phyloP scores from a whole-genome alignment of 2,797 vertebrate genomes.

The Pseudochirops corinnae region DNA sequence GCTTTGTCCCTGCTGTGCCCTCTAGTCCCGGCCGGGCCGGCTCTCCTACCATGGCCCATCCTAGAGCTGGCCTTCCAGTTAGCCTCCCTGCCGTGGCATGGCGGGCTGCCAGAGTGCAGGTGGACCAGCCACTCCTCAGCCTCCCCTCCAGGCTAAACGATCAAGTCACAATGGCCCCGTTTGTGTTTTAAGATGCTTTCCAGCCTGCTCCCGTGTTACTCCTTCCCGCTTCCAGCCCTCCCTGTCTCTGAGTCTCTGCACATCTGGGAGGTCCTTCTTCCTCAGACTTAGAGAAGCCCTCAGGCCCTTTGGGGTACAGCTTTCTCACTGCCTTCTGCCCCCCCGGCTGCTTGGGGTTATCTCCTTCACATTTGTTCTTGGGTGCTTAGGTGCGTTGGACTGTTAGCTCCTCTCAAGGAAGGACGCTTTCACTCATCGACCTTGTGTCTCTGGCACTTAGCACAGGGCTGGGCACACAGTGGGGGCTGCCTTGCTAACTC shows the following conservation, averaged over 20 bases:
- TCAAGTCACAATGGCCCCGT: fast-evolving
- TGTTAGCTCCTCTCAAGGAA: no score
- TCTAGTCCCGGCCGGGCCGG: neutral
- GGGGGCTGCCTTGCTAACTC: neutral
- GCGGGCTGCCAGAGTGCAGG: neutral
- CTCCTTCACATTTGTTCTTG: neutral
- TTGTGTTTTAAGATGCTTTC: no score
- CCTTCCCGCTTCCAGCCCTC: neutral
- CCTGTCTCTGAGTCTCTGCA: neutral
- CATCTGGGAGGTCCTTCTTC: neutral
- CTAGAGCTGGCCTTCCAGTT: no score
- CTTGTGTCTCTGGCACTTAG: neutral
- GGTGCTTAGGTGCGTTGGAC: neutral
- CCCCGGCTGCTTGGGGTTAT: no score
- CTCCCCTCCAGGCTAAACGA: neutral
- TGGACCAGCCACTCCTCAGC: neutral
- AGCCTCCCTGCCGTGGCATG: no score
- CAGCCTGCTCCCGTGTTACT: no score
- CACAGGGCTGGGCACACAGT: neutral
- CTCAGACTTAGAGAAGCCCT: neutral
- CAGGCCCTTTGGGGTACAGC: neutral
- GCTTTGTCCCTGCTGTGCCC: no score
- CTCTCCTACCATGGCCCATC: neutral
- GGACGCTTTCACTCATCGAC: neutral
- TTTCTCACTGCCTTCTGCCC: neutral